phyloP scores from a whole-genome alignment of 2,888 invertebrate genomes.

The Pseudoips prasinana region DNA sequence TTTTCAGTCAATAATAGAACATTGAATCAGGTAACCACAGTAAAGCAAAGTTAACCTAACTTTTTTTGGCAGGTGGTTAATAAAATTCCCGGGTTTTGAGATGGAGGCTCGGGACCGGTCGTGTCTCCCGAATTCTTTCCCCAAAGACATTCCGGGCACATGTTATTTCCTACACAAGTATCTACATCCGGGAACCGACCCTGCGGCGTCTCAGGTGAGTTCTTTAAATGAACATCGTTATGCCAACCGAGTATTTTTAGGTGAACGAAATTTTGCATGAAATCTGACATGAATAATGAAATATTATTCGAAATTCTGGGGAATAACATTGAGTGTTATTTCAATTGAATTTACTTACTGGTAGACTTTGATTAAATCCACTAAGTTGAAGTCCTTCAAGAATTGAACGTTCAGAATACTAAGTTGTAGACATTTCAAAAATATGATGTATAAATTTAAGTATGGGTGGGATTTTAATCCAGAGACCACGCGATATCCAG shows the following conservation, averaged over 20 bases:
- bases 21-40: constrained; percentile 16
- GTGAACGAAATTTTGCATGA: not conserved
- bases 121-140: constrained; percentile 93
- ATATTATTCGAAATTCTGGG: constrained; percentile 1
- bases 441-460: too few relatives aligned
- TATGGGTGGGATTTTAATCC: too few relatives aligned
- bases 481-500: too few relatives aligned
- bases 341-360: too few relatives aligned
- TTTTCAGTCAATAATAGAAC: constrained; percentile 11
- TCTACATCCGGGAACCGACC: constrained; percentile 85
- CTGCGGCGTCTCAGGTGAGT: constrained; percentile 79
- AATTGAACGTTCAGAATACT: too few relatives aligned
- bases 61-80: constrained; percentile 85
- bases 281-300: not conserved
- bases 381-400: too few relatives aligned
- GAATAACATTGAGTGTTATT: too few relatives aligned
- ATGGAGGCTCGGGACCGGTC: constrained; percentile 88
- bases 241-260: too few relatives aligned
- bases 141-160: constrained; percentile 88
- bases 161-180: constrained; percentile 93
- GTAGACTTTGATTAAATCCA: too few relatives aligned
- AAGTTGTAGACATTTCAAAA: too few relatives aligned
- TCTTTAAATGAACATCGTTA: constrained; percentile 1
- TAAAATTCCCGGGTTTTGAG: constrained; percentile 88
- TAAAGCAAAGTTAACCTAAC: constrained; percentile 3